Percentiles rank a stretch among this genome's conserved stretches.
Evolutionary conservation across 2,113 vertebrate genomes (phyloP).

Genomic region (Sminthopsis crassicaudata): DNA sequence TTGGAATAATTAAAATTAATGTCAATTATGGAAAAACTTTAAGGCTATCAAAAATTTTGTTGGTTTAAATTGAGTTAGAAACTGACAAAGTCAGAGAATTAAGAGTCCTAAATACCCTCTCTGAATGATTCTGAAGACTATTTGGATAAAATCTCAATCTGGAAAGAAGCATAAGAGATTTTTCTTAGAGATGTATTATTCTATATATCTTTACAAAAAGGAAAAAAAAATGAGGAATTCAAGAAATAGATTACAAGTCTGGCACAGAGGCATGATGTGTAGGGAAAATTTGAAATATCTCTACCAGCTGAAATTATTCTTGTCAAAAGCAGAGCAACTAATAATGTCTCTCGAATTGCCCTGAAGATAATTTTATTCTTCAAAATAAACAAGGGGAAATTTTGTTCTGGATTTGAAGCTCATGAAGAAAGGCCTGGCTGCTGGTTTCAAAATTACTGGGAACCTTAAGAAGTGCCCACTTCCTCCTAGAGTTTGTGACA

Average conservation of each 20-base stretch:
- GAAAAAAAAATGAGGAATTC: too few species aligned
- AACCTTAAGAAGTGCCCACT: neutral
- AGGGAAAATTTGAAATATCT: neutral
- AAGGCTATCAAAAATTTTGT: conserved; percentile 31
- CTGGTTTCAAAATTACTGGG: neutral
- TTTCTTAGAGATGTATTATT: neutral
- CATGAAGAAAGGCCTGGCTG: neutral
- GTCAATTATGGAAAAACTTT: neutral
- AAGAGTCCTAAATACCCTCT: neutral
- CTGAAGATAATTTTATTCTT: neutral
- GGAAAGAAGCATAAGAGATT: neutral
- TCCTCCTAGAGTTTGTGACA: neutral
- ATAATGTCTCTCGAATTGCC: neutral
- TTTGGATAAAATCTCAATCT: neutral
- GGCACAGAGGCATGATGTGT: too few species aligned
- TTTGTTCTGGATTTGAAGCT: neutral
- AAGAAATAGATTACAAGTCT: too few species aligned
- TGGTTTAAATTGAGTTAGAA: conserved; percentile 2
- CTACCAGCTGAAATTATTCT: neutral
- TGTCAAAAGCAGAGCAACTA: neutral
- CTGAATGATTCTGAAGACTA: neutral
- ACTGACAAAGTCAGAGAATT: neutral
- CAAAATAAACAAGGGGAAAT: neutral
- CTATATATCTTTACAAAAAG: neutral
- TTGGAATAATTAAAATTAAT: conserved; percentile 5